Evolutionary conservation across 1,140 invertebrate species (phyloP).

Genomic region (Lerema accius): DNA sequence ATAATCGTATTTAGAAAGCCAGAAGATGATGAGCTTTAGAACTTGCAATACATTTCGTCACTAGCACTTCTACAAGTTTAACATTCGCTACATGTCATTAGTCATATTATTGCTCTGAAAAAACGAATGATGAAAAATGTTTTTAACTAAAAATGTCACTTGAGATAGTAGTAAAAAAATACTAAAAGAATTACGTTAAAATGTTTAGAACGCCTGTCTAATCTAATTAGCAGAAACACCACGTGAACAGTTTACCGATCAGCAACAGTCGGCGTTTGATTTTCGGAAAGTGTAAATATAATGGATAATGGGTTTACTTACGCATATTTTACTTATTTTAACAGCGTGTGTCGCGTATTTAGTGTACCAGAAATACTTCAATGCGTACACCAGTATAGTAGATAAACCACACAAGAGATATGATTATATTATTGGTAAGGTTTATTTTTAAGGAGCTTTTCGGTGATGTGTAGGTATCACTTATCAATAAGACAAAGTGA

Average conservation of each 20-base stretch:
- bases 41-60: no score
- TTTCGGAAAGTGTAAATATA: constrained; percentile 16
- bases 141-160: no score
- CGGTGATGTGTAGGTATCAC: no score
- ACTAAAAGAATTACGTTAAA: constrained; percentile 31
- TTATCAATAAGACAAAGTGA: no score
- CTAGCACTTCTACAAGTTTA: no score
- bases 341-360: constrained; percentile 59
- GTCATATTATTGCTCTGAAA: no score
- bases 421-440: constrained; percentile 79
- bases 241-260: constrained; percentile 37
- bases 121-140: no score
- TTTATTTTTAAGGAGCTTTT: no score
- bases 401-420: constrained; percentile 64
- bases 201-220: constrained; percentile 56
- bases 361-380: constrained; percentile 63
- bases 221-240: constrained; percentile 65
- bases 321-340: constrained; percentile 56
- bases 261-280: constrained; percentile 33
- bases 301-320: constrained; percentile 54
- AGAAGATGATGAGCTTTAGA: no score
- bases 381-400: constrained; percentile 61
- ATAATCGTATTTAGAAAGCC: no score
- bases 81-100: no score
- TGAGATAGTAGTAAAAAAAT: no score